Conservation (phyloP, 53 echinoderm and acorn worm genomes). For the Zoroaster sp. region DNA sequence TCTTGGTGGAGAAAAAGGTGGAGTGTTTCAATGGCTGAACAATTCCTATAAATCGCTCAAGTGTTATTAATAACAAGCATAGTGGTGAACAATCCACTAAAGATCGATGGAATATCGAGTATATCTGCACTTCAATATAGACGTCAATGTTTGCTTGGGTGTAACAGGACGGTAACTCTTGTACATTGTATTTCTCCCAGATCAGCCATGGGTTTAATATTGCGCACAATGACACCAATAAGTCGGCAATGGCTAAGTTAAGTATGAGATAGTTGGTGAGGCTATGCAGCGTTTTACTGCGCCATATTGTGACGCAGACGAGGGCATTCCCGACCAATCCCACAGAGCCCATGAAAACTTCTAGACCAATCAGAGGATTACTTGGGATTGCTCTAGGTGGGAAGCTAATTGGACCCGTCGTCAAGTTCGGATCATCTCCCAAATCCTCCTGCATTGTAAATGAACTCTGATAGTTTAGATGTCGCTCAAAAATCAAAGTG, state of each 20-base stretch:
- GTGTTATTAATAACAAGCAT: slow-evolving; percentile 14
- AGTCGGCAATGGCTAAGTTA: slow-evolving; percentile 29
- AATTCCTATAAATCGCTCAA: slow-evolving; percentile 29
- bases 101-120: slow-evolving; percentile 17
- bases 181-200: neutral
- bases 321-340: slow-evolving; percentile 23
- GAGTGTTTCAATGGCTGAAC: slow-evolving; percentile 10
- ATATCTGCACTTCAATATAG: slow-evolving; percentile 28
- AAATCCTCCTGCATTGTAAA: neutral
- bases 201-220: slow-evolving; percentile 18
- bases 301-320: neutral
- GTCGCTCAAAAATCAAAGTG: too few species aligned
- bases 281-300: neutral
- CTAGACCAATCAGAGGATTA: slow-evolving; percentile 2
- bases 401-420: neutral
- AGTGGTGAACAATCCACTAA: slow-evolving; percentile 11
- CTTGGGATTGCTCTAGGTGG: neutral
- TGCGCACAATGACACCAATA: neutral
- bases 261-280: slow-evolving; percentile 38
- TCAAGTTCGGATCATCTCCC: neutral
- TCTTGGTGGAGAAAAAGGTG: neutral
- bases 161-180: neutral
- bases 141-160: neutral
- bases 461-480: neutral
- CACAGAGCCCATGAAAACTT: neutral